phyloP scores from a whole-genome alignment of 2,113 vertebrate species.

The Bolborhynchus lineola region DNA sequence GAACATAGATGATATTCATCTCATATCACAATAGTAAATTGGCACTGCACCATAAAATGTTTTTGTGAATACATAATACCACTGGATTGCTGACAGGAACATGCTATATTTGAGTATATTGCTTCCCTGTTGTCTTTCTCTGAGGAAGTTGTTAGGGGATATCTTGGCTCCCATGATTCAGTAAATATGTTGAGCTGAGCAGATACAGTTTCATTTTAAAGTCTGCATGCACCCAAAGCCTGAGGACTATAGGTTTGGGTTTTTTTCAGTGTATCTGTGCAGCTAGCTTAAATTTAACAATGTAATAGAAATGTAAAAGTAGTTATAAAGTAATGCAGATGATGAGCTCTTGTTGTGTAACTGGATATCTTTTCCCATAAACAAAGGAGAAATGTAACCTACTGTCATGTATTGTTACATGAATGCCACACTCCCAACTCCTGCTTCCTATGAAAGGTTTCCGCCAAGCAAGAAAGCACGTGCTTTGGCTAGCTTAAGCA shows the following conservation, averaged over 20 bases:
- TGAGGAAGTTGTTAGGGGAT: not conserved
- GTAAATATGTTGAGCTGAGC: not conserved
- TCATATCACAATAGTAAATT: not conserved
- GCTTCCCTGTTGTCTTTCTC: not conserved
- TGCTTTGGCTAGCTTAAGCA: not conserved
- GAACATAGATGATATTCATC: not conserved
- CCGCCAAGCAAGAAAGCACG: not conserved
- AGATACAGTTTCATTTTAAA: not conserved
- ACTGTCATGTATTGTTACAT: not conserved
- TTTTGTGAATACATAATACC: not conserved
- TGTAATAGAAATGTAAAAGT: not conserved
- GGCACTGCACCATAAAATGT: not conserved
- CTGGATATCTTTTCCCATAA: not conserved
- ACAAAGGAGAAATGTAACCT: not conserved
- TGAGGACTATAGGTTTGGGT: not conserved
- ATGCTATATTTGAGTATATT: not conserved
- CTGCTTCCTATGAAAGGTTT: not conserved
- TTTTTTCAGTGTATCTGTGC: not conserved
- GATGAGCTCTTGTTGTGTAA: not conserved
- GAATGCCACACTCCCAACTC: not conserved
- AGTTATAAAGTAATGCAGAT: not conserved
- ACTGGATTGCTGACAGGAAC: not conserved
- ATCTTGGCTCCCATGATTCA: not conserved
- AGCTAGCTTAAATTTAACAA: not conserved
- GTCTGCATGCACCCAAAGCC: not conserved